Evolutionary conservation across 2,888 invertebrate genomes (phyloP), one percentile per base, ranked within the genome.

Genomic region (Cacoxenus indagator): DNA sequence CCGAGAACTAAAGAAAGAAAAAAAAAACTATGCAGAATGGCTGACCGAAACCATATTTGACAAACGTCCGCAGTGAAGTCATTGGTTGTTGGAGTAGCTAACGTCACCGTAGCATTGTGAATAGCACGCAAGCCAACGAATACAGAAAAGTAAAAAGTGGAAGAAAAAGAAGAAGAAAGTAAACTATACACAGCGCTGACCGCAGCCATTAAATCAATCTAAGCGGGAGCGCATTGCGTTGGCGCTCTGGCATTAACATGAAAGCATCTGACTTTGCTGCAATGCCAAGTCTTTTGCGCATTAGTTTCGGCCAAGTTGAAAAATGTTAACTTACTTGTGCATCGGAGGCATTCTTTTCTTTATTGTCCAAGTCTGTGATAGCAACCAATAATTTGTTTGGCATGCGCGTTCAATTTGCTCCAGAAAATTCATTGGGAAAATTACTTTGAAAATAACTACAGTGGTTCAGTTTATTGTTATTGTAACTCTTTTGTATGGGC

Each of bases 371-470:
- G 37, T 4, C 37, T 37, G 8, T 37, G 22, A 22, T 51, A 9
- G 51, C 22, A 51, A 51, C 51, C 51, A 51, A 51, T 51, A 51
- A 51, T 51, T 51, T 51, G n/a, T 51, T 51, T 51, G 51, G 51
- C 51, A 51, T 51, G 51, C 51, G 51, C 51, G 22, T 17, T 51
- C 2, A 51, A 9, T 51, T 51, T 51, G 51, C 22, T 51, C 51
- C 22, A 51, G 51, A 51, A 51, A 51, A 51, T 8, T 37, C 37
- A n/a, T 37, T 11, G 14, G 14, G 37, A 37, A 37, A 37, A 37
- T 37, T 37, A 14, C 37, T 14, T n/a, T 14, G 37, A 8, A 37
- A 14, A 37, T 37, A 11, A 37, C 37, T 11, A 37, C 37, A 37
- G 37, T 37, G 8, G 37, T 37, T 37, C 14, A 37, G 8, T 8